Percentiles rank a stretch among this genome's conserved stretches.
phyloP scores from a whole-genome alignment of 2,113 vertebrate genomes.

The Sinocyclocheilus grahami region DNA sequence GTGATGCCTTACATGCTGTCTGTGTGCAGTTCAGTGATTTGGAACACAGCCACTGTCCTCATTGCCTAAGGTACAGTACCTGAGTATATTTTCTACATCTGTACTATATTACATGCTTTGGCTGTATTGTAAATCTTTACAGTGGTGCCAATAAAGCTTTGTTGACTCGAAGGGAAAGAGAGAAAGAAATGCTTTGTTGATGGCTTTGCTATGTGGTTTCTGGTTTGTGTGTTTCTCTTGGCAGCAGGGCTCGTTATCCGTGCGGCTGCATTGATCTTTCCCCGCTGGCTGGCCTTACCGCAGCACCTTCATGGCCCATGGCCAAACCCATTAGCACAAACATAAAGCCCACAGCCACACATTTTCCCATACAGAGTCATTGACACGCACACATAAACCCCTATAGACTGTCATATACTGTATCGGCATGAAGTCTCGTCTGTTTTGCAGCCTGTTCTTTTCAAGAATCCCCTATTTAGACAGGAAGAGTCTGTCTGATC shows the following conservation, averaged over 20 bases:
- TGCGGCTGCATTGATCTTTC: conserved; percentile 49
- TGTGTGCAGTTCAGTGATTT: background rate
- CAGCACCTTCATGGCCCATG: conserved; percentile 42
- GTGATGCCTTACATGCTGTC: background rate
- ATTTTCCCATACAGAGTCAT: conserved; percentile 15
- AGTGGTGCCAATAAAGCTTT: conserved; percentile 30
- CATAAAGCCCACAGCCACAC: conserved; percentile 47
- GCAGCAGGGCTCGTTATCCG: conserved; percentile 49
- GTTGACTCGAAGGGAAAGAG: background rate
- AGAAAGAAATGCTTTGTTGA: conserved; percentile 23
- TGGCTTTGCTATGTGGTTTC: conserved; percentile 34
- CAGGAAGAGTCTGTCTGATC: background rate
- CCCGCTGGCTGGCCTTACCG: conserved; percentile 28
- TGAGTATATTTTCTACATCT: too few species aligned
- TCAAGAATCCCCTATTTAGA: background rate
- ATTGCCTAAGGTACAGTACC: background rate
- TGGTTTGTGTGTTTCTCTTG: conserved; percentile 29
- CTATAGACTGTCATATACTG: conserved; percentile 8
- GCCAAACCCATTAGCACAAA: conserved; percentile 48
- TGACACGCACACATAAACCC: conserved; percentile 1
- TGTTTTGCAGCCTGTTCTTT: background rate
- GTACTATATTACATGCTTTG: too few species aligned
- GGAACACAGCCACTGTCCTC: background rate
- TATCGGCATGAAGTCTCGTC: background rate
- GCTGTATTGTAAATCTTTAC: conserved; percentile 26